Evolutionary conservation across 2,888 invertebrate genomes (phyloP).

Genomic region (Sesia bembeciformis): DNA sequence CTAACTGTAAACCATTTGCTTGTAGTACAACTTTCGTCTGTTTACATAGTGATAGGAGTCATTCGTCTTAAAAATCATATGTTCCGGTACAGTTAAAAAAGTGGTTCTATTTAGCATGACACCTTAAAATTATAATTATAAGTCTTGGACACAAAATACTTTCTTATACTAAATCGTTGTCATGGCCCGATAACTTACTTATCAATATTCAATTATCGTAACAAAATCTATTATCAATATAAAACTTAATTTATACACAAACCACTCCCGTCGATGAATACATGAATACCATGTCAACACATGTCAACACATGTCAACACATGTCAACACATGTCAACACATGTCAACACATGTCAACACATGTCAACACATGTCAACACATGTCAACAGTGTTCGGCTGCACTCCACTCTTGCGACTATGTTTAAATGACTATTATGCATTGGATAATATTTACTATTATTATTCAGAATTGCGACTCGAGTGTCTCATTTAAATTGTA

Average conservation of each 20-base stretch:
- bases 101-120: conserved; percentile 22
- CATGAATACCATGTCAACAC: too few relatives aligned
- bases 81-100: not conserved
- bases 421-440: conserved; percentile 53
- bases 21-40: too few relatives aligned
- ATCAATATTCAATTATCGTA: conserved; percentile 54
- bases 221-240: conserved; percentile 49
- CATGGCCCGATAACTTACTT: conserved; percentile 68
- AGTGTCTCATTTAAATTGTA: conserved; percentile 40
- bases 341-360: too few relatives aligned
- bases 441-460: conserved; percentile 21
- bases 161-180: conserved; percentile 54
- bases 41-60: too few relatives aligned
- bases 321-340: too few relatives aligned
- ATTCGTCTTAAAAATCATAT: too few relatives aligned
- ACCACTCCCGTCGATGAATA: conserved; percentile 60
- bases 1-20: too few relatives aligned
- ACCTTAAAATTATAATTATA: conserved; percentile 20
- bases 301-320: too few relatives aligned
- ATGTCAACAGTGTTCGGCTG: conserved; percentile 53
- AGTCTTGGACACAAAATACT: conserved; percentile 61
- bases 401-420: conserved; percentile 55
- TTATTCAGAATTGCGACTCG: conserved; percentile 42
- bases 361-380: too few relatives aligned
- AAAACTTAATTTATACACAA: conserved; percentile 58